These are phyloP conservation scores for Lepidurus packardi DNA, from an alignment of 1,140 invertebrate genomes.

Conservation along the genomic window DNA sequence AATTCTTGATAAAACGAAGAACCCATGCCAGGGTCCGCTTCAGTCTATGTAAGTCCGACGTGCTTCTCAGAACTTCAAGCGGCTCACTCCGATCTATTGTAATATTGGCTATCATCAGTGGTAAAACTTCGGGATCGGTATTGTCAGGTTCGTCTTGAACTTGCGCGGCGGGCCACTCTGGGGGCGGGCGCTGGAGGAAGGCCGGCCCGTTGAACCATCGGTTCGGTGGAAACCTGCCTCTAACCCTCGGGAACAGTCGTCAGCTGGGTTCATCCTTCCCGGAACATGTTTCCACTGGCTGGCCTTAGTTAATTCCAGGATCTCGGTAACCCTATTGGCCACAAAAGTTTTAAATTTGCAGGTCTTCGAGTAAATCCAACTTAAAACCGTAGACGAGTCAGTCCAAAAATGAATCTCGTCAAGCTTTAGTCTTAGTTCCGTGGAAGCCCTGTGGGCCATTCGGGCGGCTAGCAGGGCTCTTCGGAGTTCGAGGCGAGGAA, in stretches of 20 bases:
- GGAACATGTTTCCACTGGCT: slow-evolving; percentile 37
- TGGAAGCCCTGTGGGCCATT: no score
- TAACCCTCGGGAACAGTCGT: slow-evolving; percentile 34
- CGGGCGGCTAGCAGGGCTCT: no score
- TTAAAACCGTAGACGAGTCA: slow-evolving; percentile 41
- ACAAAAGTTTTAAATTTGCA: slow-evolving; percentile 35
- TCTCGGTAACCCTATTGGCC: slow-evolving; percentile 37
- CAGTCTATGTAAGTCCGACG: neutral
- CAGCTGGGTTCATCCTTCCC: slow-evolving; percentile 36
- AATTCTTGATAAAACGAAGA: neutral
- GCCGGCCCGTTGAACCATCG: slow-evolving; percentile 36
- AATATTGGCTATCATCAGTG: neutral
- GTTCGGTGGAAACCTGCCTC: neutral
- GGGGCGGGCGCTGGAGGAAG: neutral
- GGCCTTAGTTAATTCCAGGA: slow-evolving; percentile 34
- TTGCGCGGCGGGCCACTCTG: slow-evolving; percentile 34
- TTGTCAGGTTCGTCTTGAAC: neutral
- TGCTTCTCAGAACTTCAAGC: neutral
- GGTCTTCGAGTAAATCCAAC: slow-evolving; percentile 39
- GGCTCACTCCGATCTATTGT: neutral
- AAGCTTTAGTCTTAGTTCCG: no score
- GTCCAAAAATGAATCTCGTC: slow-evolving; percentile 40
- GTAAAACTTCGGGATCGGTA: neutral
- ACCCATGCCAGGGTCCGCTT: neutral
- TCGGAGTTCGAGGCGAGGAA: no score